A percentile compares a stretch with the other conserved stretches of the same genome.
These are phyloP conservation scores for Acyrthosiphon pisum DNA, from an alignment of 1,140 invertebrate species.

Conservation along the genomic window DNA sequence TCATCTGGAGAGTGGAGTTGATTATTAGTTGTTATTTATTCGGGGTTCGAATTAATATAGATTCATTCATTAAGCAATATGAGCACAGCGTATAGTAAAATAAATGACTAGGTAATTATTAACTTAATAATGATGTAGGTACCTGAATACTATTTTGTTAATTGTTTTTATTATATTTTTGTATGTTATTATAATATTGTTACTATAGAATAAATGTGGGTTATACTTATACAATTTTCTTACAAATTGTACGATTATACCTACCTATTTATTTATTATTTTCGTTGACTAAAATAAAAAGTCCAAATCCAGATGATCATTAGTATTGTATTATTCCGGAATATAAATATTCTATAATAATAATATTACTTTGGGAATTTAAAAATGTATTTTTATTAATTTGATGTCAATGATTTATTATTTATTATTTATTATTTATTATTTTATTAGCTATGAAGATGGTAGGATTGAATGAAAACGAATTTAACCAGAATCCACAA, in stretches of 20 bases:
- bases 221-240: background rate
- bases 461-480: background rate
- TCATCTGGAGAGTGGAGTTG: no score
- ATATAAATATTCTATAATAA: background rate
- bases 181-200: background rate
- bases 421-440: background rate
- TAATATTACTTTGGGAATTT: background rate
- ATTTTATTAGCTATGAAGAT: conserved; percentile 38
- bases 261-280: background rate
- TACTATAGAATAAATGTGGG: background rate
- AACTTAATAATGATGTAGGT: background rate
- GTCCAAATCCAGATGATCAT: background rate
- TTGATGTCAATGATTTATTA: background rate
- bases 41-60: background rate
- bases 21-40: background rate
- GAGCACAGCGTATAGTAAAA: background rate
- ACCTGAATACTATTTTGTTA: background rate
- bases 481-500: conserved; percentile 24
- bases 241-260: background rate
- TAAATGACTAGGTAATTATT: background rate
- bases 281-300: background rate
- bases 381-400: background rate
- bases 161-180: background rate
- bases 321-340: background rate
- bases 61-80: background rate